Base-by-base conservation (phyloP, 2,888 invertebrate genomes). In the Perdita meconis region DNA sequence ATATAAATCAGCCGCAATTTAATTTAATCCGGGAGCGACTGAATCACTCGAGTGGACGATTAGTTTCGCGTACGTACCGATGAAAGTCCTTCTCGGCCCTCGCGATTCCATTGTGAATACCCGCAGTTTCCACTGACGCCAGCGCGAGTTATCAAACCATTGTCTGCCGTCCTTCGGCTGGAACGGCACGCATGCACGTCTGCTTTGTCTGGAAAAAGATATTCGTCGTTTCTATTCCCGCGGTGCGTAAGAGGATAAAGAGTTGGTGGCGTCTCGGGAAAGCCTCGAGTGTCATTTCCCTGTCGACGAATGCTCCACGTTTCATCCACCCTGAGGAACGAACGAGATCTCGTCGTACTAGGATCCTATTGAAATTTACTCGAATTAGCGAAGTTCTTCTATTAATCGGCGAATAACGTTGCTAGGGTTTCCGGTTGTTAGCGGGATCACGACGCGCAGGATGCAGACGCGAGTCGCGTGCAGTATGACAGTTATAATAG, bases 401-500 rank as follows among this genome's bases (percentile, higher is more conserved):
- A 19, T 65, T 71, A 44, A 75, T 71, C 51, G 72, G 16, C 3
- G 51, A 53, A 57, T 76, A 77, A 77, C 61, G 51, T 72, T 47
- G 42, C 40, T 24, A n/a, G 36, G 4, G 34, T 44, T 77, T 83
- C 84, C 84, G 80, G 66, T 69, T 59, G 74, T 68, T 80, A 82
- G 82, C 84, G 83, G 83, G 77, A 84, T 60, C 75, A 16, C 81
- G 82, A 74, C 38, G 65, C 78, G 77, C 59, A 75, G 70, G 60
- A 69, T 81, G 78, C 80, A 64, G 76, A 79, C 51, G 76, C 83
- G 73, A 66, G 73, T 75, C 78, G 82, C 82, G 76, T 85, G 81
- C 74, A 42, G 60, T 81, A 78, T 40, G 85, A 85, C 86, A 86
- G 86, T 86, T 86, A 86, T 71, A 84, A 84, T 63, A 76, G 53